A percentile compares a stretch with the other conserved stretches of the same genome.
Conservation (phyloP, 2,888 invertebrate genomes). For the Drosophila yooni region DNA sequence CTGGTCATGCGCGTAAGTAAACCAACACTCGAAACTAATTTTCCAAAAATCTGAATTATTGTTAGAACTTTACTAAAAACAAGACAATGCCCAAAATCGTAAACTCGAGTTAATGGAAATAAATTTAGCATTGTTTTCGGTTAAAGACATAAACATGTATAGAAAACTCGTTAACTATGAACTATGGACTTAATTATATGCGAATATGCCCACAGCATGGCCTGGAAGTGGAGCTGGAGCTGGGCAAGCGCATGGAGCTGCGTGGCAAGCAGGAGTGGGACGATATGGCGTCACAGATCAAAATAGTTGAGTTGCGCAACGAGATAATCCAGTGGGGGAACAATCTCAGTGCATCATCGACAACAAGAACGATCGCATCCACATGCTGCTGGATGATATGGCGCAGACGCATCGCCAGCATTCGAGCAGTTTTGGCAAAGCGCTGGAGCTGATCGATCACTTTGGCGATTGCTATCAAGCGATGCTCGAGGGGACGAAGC, state of each 20-base stretch:
- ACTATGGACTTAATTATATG: background rate
- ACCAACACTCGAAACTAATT: background rate
- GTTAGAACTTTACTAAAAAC: background rate
- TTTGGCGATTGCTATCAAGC: conserved; percentile 71
- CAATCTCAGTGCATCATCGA: conserved; percentile 57
- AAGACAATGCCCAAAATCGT: no score
- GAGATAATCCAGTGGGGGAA: conserved; percentile 76
- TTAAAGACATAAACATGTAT: background rate
- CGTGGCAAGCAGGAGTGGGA: conserved; percentile 76
- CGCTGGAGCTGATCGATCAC: conserved; percentile 78
- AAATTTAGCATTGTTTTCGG: background rate
- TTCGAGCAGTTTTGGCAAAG: conserved; percentile 60
- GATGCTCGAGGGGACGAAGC: conserved; percentile 57
- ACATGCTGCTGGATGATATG: conserved; percentile 70
- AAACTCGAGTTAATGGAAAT: background rate
- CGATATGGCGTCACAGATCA: conserved; percentile 72
- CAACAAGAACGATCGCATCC: conserved; percentile 77
- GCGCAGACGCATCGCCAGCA: conserved; percentile 75
- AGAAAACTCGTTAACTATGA: background rate
- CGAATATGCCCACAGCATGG: conserved; percentile 60
- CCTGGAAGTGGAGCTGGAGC: conserved; percentile 74
- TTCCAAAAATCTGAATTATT: background rate
- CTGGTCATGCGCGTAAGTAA: conserved; percentile 69
- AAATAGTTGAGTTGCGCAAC: conserved; percentile 70
- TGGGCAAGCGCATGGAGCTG: conserved; percentile 71